Percentiles rank a stretch among this genome's conserved stretches.
These are phyloP conservation scores for Lepus americanus DNA, from an alignment of 2,113 vertebrate species.

Conservation along the genomic window DNA sequence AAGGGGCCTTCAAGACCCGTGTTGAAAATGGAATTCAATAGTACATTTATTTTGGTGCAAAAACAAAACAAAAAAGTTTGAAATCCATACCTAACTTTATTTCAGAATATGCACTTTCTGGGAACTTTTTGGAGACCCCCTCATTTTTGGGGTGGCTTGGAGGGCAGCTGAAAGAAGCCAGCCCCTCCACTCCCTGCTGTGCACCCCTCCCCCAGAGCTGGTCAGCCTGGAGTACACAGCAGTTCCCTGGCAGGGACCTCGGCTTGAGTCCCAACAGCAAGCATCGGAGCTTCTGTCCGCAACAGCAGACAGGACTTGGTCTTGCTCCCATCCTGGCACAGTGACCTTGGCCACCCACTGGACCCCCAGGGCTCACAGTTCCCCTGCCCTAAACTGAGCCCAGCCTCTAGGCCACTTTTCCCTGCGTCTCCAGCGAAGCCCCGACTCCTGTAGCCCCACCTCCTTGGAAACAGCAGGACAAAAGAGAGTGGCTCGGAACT, in stretches of 20 bases:
- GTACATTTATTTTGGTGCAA: too few species aligned
- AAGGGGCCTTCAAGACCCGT: too few species aligned
- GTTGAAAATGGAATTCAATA: too few species aligned
- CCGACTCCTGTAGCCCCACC: background rate
- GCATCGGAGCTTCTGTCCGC: background rate
- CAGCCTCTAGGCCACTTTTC: background rate
- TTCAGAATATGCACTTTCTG: too few species aligned
- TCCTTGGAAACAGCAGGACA: slow-evolving; percentile 20
- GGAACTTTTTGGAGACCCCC: too few species aligned
- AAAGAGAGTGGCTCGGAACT: slow-evolving; percentile 35
- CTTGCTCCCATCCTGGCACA: background rate
- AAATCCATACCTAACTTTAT: too few species aligned
- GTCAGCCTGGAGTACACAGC: background rate
- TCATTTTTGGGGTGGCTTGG: background rate
- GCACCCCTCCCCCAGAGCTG: background rate
- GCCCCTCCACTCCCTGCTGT: too few species aligned
- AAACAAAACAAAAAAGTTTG: too few species aligned
- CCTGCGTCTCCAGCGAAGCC: background rate
- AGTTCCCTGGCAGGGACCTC: background rate
- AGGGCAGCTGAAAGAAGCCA: background rate
- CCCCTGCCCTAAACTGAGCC: slow-evolving; percentile 60
- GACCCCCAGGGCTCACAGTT: background rate
- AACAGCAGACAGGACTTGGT: background rate
- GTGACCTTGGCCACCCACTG: slow-evolving; percentile 52
- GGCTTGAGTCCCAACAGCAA: background rate